Base-by-base conservation (phyloP, 2,113 vertebrate genomes). In the Arvicanthis niloticus region DNA sequence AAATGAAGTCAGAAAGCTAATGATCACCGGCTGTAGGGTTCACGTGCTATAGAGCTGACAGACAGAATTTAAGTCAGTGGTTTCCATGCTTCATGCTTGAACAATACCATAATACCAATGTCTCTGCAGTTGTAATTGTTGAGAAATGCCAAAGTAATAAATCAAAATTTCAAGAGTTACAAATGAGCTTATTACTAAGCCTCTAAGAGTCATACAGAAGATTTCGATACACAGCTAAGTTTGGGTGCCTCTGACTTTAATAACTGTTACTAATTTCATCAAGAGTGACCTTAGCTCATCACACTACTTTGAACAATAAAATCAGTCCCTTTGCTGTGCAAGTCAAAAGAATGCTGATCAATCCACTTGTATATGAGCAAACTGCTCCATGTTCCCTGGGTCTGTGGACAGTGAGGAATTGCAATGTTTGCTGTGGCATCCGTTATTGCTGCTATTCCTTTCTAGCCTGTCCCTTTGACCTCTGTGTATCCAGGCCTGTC, bases 401-500 rank as follows among this genome's bases (percentile, higher is more conserved):
- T 70, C 73, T 95, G 15, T 26, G 51, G 78, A 88, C 1, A 9
- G 48, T 7, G 11, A 93, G 84, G 48, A 73, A 80, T 3, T 7
- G 31, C 89, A 87, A 68, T 72, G 86, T 89, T 93, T 85, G 89
- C 96, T 80, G 48, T 2, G 7, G 15, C n/a, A 89, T 94, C 94
- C 78, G 73, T 96, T 92, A 95, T 85, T 76, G 81, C 95, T 80
- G 75, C 2, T 45, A 56, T 65, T 94, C 45, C 95, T 45, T 93
- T 72, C 87, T 70, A 86, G 89, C 26, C 73, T 76, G 70, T 95
- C 96, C 67, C 70, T 95, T 70, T 34, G 0, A 97, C 91, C 97
- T 96, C 94, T 96, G 91, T 96, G 88, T 96, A 97, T 86, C 84
- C 95, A 89, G 86, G 56, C 96, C 80, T 72, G 56, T 96, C 97